These are phyloP conservation scores for Dorcus parallelipipedus DNA, from an alignment of 2,888 invertebrate species.

Conservation along the genomic window DNA sequence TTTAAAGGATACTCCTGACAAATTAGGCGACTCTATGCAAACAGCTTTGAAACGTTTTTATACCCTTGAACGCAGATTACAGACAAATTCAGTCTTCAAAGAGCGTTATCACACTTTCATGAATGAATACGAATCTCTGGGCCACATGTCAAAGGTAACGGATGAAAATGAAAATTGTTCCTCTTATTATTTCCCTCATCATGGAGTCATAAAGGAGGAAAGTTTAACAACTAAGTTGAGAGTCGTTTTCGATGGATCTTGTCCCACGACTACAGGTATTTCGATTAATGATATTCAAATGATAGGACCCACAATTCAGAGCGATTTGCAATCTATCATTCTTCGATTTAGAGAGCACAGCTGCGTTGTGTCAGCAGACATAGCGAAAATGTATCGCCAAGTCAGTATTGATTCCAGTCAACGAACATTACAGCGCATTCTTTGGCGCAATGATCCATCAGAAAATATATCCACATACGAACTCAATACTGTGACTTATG, in stretches of 20 bases:
- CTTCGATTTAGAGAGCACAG: conserved; percentile 11
- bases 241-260: background rate
- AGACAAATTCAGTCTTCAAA: background rate
- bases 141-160: background rate
- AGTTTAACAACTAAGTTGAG: too few relatives aligned
- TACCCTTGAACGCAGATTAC: background rate
- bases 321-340: conserved; percentile 19
- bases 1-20: too few relatives aligned
- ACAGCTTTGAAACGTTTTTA: background rate
- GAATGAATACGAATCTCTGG: background rate
- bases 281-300: conserved; percentile 27
- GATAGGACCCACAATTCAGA: conserved; percentile 28
- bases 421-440: conserved; percentile 18
- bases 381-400: conserved; percentile 30
- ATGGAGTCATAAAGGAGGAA: background rate
- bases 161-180: background rate
- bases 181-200: conserved; percentile 3
- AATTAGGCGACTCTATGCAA: too few relatives aligned
- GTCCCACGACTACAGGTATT: conserved; percentile 9
- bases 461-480: too few relatives aligned
- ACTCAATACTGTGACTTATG: too few relatives aligned
- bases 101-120: background rate
- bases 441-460: conserved; percentile 18
- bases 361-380: conserved; percentile 26
- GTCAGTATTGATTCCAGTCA: conserved; percentile 21